phyloP scores from a whole-genome alignment of 2,888 invertebrate genomes.

The Cryptocephalus moraei region DNA sequence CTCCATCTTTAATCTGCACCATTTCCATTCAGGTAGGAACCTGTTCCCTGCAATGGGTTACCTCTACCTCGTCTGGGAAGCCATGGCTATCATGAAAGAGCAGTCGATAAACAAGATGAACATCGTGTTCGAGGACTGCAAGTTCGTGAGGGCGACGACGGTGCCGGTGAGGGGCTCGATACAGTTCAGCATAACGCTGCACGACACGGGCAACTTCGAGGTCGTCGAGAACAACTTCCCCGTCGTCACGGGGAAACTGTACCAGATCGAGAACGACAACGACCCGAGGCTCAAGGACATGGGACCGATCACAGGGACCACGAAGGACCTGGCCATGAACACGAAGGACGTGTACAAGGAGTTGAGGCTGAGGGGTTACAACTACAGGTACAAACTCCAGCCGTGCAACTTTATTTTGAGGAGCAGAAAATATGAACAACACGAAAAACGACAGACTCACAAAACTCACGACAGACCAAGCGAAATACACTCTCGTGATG shows the following conservation, averaged over 20 bases:
- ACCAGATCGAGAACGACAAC: slow-evolving; percentile 33
- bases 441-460: too few species aligned
- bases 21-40: slow-evolving; percentile 15
- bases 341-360: slow-evolving; percentile 59
- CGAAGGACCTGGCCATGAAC: slow-evolving; percentile 39
- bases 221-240: slow-evolving; percentile 18
- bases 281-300: neutral
- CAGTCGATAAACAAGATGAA: slow-evolving; percentile 37
- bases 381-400: slow-evolving; percentile 30
- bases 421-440: too few species aligned
- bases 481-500: too few species aligned
- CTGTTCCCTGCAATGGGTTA: slow-evolving; percentile 51
- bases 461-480: too few species aligned
- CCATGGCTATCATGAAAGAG: slow-evolving; percentile 38
- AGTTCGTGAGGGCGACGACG: slow-evolving; percentile 43
- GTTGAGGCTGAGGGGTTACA: slow-evolving; percentile 59
- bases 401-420: too few species aligned
- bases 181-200: slow-evolving; percentile 20
- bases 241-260: slow-evolving; percentile 17
- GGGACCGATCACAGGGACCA: neutral
- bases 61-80: slow-evolving; percentile 38
- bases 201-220: slow-evolving; percentile 27
- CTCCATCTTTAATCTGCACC: too few species aligned
- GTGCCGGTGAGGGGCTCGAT: slow-evolving; percentile 36
- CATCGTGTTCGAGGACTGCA: slow-evolving; percentile 45